Evolutionary conservation across 2,888 invertebrate species (phyloP).

Genomic region (Mylabris sibirica): DNA sequence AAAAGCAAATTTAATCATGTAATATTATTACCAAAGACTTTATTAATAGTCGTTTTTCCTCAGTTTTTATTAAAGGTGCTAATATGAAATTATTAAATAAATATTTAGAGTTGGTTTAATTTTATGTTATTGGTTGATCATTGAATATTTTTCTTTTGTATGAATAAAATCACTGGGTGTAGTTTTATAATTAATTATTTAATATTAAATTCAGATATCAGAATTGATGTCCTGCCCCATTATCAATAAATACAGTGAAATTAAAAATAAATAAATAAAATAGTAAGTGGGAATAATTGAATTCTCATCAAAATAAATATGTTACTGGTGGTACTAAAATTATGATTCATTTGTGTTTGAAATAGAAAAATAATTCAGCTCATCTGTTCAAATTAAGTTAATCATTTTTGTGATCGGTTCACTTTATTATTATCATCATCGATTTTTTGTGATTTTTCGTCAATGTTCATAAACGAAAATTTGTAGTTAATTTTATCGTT

Average conservation of each 20-base stretch:
- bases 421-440: too few species aligned
- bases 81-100: too few species aligned
- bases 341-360: too few species aligned
- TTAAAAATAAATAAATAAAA: background rate
- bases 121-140: background rate
- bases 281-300: background rate
- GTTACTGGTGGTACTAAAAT: too few species aligned
- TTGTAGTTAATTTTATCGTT: conserved; percentile 37
- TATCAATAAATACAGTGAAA: background rate
- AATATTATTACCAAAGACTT: too few species aligned
- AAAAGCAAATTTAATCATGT: too few species aligned
- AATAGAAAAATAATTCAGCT: too few species aligned
- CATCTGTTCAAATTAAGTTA: too few species aligned
- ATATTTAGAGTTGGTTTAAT: background rate
- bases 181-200: conserved; percentile 17
- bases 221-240: too few species aligned
- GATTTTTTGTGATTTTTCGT: conserved; percentile 32
- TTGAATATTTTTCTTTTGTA: background rate
- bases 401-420: too few species aligned
- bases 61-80: conserved; percentile 16
- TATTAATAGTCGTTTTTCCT: conserved; percentile 20
- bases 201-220: background rate
- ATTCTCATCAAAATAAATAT: background rate
- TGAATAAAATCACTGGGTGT: conserved; percentile 5
- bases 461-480: conserved; percentile 38